Evolutionary conservation across 2,113 vertebrate genomes (phyloP), one percentile per base, ranked within the genome.

Genomic region (Prochilodus magdalenae): DNA sequence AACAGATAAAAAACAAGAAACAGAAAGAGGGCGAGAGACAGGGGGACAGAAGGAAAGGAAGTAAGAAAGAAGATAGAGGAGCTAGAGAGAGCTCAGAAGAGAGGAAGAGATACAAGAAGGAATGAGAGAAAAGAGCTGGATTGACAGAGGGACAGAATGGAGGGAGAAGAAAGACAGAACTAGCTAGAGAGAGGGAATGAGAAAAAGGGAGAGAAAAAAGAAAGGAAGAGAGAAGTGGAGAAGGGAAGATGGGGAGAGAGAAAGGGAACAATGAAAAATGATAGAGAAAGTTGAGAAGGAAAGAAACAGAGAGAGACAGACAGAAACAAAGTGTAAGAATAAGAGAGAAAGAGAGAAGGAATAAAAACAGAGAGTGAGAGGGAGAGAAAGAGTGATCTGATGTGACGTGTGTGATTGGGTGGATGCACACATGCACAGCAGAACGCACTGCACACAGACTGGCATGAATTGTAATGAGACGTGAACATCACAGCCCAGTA

Each of bases 401-500:
- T 36, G 67, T 66, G 81, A 72, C 18, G 20, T 62, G 71, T 51
- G n/a, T 79, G 82, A 47, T 51, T 66, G 47, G 69, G 47, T 47
- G 47, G 24, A 74, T 67, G 53, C 30, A 51, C 71, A 69, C 76
- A 65, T 16, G 47, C n/a, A 65, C 40, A 59, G 27, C 67, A 51
- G 24, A 82, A 73, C 40, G 29, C 47, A 24, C 67, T 73, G 22
- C 24, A 53, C 51, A 6, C 13, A 22, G 67, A 77, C 33, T 83
- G 81, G 47, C 69, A 66, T 27, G 67, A 80, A 81, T 51, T 44
- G 24, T 86, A 81, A 86, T 79, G 62, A 73, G 75, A 55, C 49
- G 30, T 73, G 77, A 86, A 78, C 53, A 74, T 75, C 79, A 81
- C 40, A 81, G 75, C 14, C 26, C 44, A 44, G 62, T 77, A 86